phyloP scores from a whole-genome alignment of 1,140 invertebrate genomes.

The Rhizoglyphus robini region DNA sequence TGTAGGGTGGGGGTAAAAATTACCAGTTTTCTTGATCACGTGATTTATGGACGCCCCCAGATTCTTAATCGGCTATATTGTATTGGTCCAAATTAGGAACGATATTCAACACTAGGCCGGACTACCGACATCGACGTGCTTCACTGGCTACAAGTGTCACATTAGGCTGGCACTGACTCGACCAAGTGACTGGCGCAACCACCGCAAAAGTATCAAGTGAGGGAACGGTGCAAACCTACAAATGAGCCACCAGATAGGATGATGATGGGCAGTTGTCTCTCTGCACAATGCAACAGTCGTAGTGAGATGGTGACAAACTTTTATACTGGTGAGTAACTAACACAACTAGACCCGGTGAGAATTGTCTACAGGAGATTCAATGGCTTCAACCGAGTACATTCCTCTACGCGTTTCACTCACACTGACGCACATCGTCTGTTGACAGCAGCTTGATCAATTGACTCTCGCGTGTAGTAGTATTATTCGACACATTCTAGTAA shows the following conservation, averaged over 20 bases:
- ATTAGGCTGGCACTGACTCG: not conserved
- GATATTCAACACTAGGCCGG: no score
- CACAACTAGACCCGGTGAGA: not conserved
- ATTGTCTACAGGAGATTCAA: not conserved
- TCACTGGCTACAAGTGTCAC: constrained; percentile 4
- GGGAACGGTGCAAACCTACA: not conserved
- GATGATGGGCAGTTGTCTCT: not conserved
- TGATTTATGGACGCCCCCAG: no score
- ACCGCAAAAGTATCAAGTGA: not conserved
- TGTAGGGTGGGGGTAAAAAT: no score
- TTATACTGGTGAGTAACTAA: not conserved
- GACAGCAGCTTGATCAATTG: no score
- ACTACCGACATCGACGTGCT: constrained; percentile 2
- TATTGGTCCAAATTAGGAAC: no score
- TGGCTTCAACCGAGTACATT: not conserved
- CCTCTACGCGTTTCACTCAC: not conserved
- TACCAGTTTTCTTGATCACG: no score
- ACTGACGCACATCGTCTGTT: not conserved
- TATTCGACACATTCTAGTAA: not conserved
- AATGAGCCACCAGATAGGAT: not conserved
- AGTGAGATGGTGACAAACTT: not conserved
- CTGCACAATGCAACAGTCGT: not conserved
- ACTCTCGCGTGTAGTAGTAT: no score
- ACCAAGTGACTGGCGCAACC: not conserved
- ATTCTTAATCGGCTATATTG: no score